Percentiles rank a stretch among this genome's conserved stretches.
Conservation (phyloP, 2,888 invertebrate genomes). For the Amorpha juglandis region DNA sequence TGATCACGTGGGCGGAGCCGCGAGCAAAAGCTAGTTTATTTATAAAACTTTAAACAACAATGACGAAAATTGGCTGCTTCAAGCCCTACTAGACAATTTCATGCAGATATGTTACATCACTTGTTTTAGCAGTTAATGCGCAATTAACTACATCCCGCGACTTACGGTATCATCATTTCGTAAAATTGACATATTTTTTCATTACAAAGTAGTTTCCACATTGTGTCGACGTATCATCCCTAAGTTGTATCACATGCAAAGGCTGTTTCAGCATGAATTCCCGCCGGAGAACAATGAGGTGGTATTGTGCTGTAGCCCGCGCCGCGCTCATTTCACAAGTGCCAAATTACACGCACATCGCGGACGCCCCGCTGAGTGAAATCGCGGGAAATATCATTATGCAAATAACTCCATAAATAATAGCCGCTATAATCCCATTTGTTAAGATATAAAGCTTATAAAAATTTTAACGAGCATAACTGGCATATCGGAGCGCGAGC, state of each 20-base stretch:
- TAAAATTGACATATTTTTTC: no score
- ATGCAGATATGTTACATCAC: no score
- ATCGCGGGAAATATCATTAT: slow-evolving; percentile 32
- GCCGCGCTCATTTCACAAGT: slow-evolving; percentile 3
- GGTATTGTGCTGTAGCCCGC: neutral
- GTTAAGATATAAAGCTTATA: slow-evolving; percentile 46
- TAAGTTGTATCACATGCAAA: neutral
- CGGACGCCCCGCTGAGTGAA: slow-evolving; percentile 30
- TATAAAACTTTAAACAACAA: no score
- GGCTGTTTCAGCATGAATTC: neutral
- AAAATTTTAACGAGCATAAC: slow-evolving; percentile 52
- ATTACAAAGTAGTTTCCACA: neutral
- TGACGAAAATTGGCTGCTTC: no score
- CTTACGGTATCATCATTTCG: no score
- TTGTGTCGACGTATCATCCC: neutral
- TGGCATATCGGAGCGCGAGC: slow-evolving; percentile 27
- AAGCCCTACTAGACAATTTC: no score
- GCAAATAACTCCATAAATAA: slow-evolving; percentile 25
- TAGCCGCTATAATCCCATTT: slow-evolving; percentile 29
- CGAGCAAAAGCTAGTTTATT: no score
- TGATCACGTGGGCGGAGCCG: no score
- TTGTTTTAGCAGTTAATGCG: no score
- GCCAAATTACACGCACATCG: slow-evolving; percentile 6
- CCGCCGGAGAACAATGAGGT: slow-evolving; percentile 24
- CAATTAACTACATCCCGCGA: no score